These are phyloP conservation scores for Odiellus spinosus DNA, from an alignment of 2,888 invertebrate genomes.

Conservation along the genomic window DNA sequence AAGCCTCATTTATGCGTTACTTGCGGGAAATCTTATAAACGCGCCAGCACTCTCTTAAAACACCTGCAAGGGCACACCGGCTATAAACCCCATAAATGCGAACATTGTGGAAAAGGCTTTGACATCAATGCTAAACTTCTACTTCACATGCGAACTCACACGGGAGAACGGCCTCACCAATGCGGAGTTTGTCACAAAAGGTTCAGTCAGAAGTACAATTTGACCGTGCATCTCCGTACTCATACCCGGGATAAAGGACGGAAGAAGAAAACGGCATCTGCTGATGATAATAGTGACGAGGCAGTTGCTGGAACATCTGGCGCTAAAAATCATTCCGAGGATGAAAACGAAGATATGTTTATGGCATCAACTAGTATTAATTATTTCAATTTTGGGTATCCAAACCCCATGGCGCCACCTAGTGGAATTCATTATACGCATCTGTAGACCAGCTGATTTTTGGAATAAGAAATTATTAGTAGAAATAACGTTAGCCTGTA, in stretches of 20 bases:
- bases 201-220: conserved; percentile 12
- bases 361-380: no score
- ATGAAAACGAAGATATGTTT: no score
- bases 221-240: conserved; percentile 18
- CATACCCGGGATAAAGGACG: conserved; percentile 9
- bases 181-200: conserved; percentile 12
- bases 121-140: conserved; percentile 7
- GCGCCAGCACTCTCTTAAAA: neutral
- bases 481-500: no score
- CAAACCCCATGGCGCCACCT: no score
- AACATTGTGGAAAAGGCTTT: conserved; percentile 8
- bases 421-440: no score
- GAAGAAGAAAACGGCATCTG: no score
- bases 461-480: no score
- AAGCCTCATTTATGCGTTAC: neutral
- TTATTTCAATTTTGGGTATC: no score
- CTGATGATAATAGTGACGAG: no score
- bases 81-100: conserved; percentile 12
- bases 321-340: no score
- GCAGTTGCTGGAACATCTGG: no score
- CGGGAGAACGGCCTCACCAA: conserved; percentile 8
- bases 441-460: no score
- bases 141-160: conserved; percentile 8
- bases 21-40: neutral
- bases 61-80: neutral